Evolutionary conservation across 2,113 vertebrate species (phyloP).

Genomic region (Agelaius phoeniceus): DNA sequence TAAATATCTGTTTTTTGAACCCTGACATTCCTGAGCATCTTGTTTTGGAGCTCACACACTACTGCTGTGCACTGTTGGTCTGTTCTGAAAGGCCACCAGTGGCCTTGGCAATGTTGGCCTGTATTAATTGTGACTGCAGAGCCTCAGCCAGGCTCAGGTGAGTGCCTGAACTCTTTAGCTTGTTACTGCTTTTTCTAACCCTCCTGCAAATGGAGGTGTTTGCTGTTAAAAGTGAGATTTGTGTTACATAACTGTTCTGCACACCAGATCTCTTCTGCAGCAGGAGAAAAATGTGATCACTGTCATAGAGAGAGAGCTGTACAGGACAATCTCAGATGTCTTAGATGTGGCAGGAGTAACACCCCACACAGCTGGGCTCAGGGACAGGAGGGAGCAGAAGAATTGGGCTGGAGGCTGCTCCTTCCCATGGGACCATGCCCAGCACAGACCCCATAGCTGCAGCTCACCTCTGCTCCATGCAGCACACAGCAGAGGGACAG

Average conservation of each 20-base stretch:
- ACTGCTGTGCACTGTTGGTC: background rate
- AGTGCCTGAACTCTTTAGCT: background rate
- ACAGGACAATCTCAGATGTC: background rate
- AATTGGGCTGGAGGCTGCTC: background rate
- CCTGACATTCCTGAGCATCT: background rate
- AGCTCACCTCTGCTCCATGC: background rate
- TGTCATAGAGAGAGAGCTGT: background rate
- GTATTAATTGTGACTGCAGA: background rate
- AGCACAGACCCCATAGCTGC: background rate
- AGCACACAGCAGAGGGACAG: background rate
- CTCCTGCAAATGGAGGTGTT: background rate
- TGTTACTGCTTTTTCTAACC: background rate
- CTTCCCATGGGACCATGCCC: background rate
- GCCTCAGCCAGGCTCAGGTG: background rate
- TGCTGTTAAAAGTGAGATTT: background rate
- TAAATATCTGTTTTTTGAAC: background rate
- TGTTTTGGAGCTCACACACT: background rate
- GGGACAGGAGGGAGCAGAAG: background rate
- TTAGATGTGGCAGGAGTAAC: background rate
- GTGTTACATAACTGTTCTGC: background rate
- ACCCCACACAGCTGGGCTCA: rapidly evolving
- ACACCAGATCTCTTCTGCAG: background rate
- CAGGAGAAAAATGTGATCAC: background rate
- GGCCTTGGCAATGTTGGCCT: background rate
- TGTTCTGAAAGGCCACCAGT: background rate